Evolutionary conservation across 2,888 invertebrate genomes (phyloP).

Genomic region (Cremastobaeus sp.): DNA sequence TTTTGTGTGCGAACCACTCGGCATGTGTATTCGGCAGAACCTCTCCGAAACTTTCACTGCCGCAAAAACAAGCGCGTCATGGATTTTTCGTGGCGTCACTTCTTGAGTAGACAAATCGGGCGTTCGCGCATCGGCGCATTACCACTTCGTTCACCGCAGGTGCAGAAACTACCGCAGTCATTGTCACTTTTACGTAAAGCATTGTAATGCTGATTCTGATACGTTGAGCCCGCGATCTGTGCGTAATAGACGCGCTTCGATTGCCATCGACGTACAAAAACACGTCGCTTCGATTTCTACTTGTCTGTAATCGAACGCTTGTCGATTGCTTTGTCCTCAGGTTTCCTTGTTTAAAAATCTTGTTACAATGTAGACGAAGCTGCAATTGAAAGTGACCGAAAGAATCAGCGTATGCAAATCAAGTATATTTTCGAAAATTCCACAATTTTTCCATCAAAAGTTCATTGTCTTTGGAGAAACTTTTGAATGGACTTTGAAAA

Average conservation of each 20-base stretch:
- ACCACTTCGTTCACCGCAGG: conserved; percentile 32
- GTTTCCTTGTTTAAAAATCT: too few relatives aligned
- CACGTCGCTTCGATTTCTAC: conserved; percentile 14
- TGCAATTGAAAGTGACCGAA: too few relatives aligned
- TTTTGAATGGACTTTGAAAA: too few relatives aligned
- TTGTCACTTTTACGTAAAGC: conserved; percentile 55
- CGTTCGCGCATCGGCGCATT: conserved; percentile 39
- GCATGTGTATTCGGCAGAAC: conserved; percentile 14
- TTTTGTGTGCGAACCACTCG: conserved; percentile 19
- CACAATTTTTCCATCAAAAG: too few relatives aligned
- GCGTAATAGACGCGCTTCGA: conserved; percentile 37
- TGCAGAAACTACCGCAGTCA: conserved; percentile 42
- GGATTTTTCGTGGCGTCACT: conserved; percentile 42
- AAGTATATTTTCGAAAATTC: too few relatives aligned
- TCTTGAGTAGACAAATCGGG: conserved; percentile 21
- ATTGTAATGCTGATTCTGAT: conserved; percentile 29
- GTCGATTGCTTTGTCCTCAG: too few relatives aligned
- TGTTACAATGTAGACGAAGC: too few relatives aligned
- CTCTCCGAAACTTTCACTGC: conserved; percentile 25
- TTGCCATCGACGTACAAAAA: conserved; percentile 21
- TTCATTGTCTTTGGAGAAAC: too few relatives aligned
- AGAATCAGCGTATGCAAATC: too few relatives aligned
- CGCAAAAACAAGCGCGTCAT: conserved; percentile 25
- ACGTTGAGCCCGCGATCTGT: conserved; percentile 1
- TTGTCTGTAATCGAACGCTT: too few relatives aligned